Conservation (phyloP, 2,797 vertebrate species). For the Darevskia mixta region DNA sequence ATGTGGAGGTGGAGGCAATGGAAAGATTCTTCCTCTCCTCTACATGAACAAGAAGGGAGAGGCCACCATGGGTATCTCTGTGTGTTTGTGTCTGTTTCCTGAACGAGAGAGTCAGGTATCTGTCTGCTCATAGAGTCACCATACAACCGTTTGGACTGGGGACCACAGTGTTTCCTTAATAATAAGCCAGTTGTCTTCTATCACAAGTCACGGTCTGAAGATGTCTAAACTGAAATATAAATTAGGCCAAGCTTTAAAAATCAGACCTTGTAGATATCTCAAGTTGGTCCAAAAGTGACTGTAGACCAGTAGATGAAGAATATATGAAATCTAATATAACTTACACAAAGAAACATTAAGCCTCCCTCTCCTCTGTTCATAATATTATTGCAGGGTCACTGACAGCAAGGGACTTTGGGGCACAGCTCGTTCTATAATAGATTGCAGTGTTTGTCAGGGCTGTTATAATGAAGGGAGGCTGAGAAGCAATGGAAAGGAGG, state of each 20-base stretch:
- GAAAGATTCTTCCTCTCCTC: no score
- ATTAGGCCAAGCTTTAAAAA: not conserved
- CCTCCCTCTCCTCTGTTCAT: constrained; percentile 5
- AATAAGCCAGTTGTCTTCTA: not conserved
- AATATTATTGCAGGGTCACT: constrained; percentile 24
- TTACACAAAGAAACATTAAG: constrained; percentile 7
- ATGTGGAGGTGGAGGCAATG: not conserved
- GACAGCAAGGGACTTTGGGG: not conserved
- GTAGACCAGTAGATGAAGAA: not conserved
- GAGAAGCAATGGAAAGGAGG: constrained; percentile 19
- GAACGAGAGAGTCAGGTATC: not conserved
- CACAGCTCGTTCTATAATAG: not conserved
- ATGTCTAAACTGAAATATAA: not conserved
- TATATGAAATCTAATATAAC: constrained; percentile 3
- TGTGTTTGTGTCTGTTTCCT: no score
- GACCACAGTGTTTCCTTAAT: not conserved
- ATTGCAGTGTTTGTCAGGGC: constrained; percentile 11
- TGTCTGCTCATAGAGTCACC: not conserved
- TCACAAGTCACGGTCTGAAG: not conserved
- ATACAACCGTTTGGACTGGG: not conserved
- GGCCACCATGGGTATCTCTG: no score
- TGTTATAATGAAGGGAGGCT: constrained; percentile 38
- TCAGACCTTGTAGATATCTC: not conserved
- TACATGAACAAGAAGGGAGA: no score
- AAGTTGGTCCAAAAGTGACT: not conserved